These are phyloP conservation scores for Zophobas morio DNA, from an alignment of 1,140 invertebrate genomes.

Conservation along the genomic window DNA sequence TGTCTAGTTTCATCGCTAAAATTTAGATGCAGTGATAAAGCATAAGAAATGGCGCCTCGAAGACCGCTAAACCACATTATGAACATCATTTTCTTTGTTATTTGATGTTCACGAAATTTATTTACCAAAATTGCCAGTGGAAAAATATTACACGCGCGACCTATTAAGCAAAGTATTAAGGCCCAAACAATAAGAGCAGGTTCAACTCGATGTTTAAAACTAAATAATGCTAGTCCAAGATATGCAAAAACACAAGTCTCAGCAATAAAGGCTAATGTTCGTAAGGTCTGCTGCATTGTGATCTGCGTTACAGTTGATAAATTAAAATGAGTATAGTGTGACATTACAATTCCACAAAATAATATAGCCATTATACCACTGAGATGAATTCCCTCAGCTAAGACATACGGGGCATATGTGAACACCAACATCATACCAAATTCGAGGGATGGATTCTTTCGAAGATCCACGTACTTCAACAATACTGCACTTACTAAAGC, in stretches of 20 bases:
- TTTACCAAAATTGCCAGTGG: conserved; percentile 95
- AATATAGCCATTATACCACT: conserved; percentile 99
- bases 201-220: conserved; percentile 90
- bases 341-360: conserved; percentile 99
- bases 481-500: conserved; percentile 94
- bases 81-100: conserved; percentile 98
- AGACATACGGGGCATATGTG: conserved; percentile 97
- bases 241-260: conserved; percentile 99
- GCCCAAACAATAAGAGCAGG: conserved; percentile 93
- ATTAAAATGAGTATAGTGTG: conserved; percentile 99
- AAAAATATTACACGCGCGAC: conserved; percentile 97
- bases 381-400: conserved; percentile 97
- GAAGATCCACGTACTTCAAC: conserved; percentile 95
- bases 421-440: conserved; percentile 99
- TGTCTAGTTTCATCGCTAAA: conserved; percentile 94
- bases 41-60: conserved; percentile 97
- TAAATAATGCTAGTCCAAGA: conserved; percentile 96
- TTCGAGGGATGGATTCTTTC: conserved; percentile 98
- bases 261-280: conserved; percentile 97
- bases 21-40: conserved; percentile 95
- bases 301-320: conserved; percentile 98
- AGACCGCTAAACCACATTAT: conserved; percentile 99
- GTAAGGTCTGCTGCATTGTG: conserved; percentile 98
- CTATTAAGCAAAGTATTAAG: conserved; percentile 91
- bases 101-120: conserved; percentile 97